Conservation (phyloP, 2,113 vertebrate genomes). For the Perognathus longimembris region DNA sequence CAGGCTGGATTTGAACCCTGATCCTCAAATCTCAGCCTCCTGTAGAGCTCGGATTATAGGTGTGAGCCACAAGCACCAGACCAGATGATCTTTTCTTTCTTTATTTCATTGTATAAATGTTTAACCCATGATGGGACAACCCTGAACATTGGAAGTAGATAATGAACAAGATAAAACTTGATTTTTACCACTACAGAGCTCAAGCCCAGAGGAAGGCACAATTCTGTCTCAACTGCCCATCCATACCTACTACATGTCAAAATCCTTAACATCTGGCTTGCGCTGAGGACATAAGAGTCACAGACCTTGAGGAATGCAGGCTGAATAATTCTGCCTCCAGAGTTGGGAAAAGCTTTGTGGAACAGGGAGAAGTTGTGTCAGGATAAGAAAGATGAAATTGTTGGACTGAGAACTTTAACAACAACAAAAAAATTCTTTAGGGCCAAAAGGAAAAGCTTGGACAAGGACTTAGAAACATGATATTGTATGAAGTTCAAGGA, state of each 20-base stretch:
- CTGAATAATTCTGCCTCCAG: not conserved
- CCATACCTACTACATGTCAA: not conserved
- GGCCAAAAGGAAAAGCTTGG: not conserved
- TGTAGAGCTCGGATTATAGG: too few relatives aligned
- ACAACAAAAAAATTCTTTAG: slow-evolving; percentile 31
- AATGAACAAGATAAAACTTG: not conserved
- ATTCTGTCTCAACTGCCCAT: too few relatives aligned
- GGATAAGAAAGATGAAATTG: not conserved
- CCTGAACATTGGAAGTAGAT: not conserved
- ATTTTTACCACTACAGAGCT: not conserved
- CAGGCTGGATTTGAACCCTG: too few relatives aligned
- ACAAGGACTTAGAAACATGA: not conserved
- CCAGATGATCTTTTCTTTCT: not conserved
- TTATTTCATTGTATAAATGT: not conserved
- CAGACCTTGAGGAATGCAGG: not conserved
- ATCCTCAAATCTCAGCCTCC: too few relatives aligned
- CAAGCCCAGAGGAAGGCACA: not conserved
- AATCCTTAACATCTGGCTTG: not conserved
- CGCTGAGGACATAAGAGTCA: not conserved
- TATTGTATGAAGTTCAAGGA: not conserved
- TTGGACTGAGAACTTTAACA: slow-evolving; percentile 13
- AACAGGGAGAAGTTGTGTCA: not conserved
- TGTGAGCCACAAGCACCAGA: too few relatives aligned
- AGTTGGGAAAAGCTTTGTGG: not conserved
- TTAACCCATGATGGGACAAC: not conserved